phyloP scores from a whole-genome alignment of 1,140 invertebrate genomes.

The Nixonia krombeini region DNA sequence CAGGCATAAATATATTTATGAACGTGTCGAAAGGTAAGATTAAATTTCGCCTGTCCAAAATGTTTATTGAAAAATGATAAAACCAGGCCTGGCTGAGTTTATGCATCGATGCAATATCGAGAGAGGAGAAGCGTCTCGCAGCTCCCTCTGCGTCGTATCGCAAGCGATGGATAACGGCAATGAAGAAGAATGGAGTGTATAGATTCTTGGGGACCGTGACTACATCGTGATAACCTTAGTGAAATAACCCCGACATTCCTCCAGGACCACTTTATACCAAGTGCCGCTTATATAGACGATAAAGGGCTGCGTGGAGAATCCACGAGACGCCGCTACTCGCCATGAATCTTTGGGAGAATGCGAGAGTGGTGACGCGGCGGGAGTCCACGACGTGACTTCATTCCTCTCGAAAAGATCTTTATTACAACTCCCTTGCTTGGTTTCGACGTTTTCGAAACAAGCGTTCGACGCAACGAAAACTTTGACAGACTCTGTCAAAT shows the following conservation, averaged over 20 bases:
- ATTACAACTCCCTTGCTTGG: background rate
- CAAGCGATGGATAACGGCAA: background rate
- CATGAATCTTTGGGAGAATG: slow-evolving; percentile 30
- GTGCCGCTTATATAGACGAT: slow-evolving; percentile 23
- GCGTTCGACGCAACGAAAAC: no score
- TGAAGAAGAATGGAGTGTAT: slow-evolving; percentile 6
- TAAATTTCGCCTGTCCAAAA: no score
- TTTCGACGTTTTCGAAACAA: no score
- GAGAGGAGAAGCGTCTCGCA: no score
- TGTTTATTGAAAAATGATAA: no score
- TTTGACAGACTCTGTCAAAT: no score
- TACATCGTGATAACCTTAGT: slow-evolving; percentile 20
- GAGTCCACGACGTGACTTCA: slow-evolving; percentile 18
- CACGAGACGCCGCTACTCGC: slow-evolving; percentile 13
- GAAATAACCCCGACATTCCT: slow-evolving; percentile 25
- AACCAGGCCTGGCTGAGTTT: no score
- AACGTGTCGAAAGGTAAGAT: no score
- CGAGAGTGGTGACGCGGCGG: slow-evolving; percentile 25
- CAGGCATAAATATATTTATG: no score
- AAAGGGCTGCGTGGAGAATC: slow-evolving; percentile 15
- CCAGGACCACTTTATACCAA: slow-evolving; percentile 29
- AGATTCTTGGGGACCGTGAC: slow-evolving; percentile 14
- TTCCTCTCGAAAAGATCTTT: slow-evolving; percentile 10
- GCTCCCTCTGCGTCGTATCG: no score
- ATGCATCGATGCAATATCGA: no score